Evolutionary conservation across 2,888 invertebrate species (phyloP), one percentile per base, ranked within the genome.

Genomic region (Drosophila vallismaia): DNA sequence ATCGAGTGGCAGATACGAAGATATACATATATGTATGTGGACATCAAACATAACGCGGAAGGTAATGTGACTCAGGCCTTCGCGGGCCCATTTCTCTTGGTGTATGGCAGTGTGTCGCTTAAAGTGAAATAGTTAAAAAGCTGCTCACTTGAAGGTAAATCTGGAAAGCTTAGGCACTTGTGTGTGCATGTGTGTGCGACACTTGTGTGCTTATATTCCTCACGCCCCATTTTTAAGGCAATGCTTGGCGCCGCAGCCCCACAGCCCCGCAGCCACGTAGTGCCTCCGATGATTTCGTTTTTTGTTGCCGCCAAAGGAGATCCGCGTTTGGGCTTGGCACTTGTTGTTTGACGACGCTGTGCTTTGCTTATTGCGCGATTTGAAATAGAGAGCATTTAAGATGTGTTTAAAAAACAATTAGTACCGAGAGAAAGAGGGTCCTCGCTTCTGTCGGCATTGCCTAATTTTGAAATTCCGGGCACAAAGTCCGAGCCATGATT

Each of bases 341-440:
- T 74, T 54, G 64, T 74, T 81, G 76, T 84, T 84, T 84, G 72
- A 77, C 79, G 36, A 24, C 81, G 70, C 64, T 72, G 83, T 67
- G 31, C 10, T 19, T 56, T 51, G 58, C 42, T 59, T 46, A 49
- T 49, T 24, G 12, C 45, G 26, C 33, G 24, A 26, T 26, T 44
- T 33, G n/a, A n/a, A 49, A 72, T 56, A 68, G 57, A 76, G 69
- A 42, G 73, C 59, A 69, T 75, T 79, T 73, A 71, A 83, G 77
- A 84, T 84, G 81, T 77, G 74, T 86, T 84, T 82, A 84, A 82
- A 82, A 86, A 80, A 86, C 84, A 86, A 82, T 86, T 82, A 79
- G 81, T 70, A 67, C 51, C 77, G 59, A 52, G 53, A 67, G 51
- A 52, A 71, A 12, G 28, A 44, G n/a, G n/a, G n/a, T n/a, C n/a